A percentile compares a stretch with the other conserved stretches of the same genome.
Conservation (phyloP, 2,888 invertebrate genomes). For the Punctoribates punctum region DNA sequence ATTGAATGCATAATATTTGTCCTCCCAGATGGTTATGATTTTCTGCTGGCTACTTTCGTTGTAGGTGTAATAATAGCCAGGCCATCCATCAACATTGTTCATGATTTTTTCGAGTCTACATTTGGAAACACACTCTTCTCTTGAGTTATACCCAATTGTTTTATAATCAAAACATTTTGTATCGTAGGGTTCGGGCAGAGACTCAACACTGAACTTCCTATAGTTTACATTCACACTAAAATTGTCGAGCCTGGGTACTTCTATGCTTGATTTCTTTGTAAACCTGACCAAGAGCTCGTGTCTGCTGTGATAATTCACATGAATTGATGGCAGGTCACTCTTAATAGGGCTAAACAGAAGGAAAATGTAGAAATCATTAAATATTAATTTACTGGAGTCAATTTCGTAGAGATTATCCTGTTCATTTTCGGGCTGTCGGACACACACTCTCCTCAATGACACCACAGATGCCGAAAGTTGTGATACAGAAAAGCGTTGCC, state of each 20-base stretch:
- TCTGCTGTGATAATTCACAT: too few species aligned
- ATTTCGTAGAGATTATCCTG: too few species aligned
- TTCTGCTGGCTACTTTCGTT: background rate
- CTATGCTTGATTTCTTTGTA: too few species aligned
- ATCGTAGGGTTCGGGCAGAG: background rate
- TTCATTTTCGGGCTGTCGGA: too few species aligned
- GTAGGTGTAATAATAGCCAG: background rate
- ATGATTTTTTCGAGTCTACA: background rate
- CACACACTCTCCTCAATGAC: background rate
- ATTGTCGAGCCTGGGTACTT: too few species aligned
- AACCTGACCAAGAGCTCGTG: too few species aligned
- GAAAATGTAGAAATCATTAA: background rate
- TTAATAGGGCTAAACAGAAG: background rate
- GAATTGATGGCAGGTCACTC: too few species aligned
- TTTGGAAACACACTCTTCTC: background rate
- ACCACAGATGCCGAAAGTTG: background rate
- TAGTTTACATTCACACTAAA: background rate
- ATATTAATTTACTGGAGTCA: background rate
- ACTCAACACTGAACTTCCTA: background rate
- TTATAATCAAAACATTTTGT: background rate
- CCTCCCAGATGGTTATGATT: too few species aligned
- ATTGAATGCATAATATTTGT: background rate
- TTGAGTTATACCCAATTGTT: background rate
- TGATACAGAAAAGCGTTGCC: background rate
- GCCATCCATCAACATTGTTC: background rate